Conservation (phyloP, 2,888 invertebrate genomes). For the Apodemia duryi region DNA sequence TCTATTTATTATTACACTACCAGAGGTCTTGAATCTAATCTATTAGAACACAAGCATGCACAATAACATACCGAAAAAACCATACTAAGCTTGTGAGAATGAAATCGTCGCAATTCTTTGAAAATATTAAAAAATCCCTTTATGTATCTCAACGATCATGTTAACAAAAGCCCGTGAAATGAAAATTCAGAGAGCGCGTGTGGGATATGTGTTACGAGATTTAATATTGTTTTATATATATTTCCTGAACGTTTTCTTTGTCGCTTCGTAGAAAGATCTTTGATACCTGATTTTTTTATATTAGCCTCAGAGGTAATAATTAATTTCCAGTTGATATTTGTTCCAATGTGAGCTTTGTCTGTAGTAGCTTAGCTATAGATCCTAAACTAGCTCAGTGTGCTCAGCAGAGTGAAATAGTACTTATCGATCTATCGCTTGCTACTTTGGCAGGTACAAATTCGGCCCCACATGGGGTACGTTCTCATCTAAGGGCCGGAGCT, state of each 20-base stretch:
- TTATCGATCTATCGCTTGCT: no score
- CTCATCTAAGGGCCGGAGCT: no score
- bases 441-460: no score
- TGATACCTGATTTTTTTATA: not conserved
- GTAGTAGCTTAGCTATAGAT: no score
- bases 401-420: no score
- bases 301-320: not conserved
- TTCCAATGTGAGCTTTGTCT: no score
- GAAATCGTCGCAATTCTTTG: not conserved
- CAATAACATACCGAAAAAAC: not conserved
- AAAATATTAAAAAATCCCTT: not conserved
- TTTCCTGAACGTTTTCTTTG: not conserved
- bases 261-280: not conserved
- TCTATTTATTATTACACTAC: no score
- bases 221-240: not conserved
- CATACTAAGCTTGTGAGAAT: not conserved
- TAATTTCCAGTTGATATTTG: not conserved
- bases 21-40: not conserved
- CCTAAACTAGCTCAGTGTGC: no score
- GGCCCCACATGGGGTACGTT: no score
- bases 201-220: not conserved
- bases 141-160: not conserved
- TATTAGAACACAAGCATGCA: not conserved
- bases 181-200: not conserved
- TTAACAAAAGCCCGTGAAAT: not conserved